Base-by-base conservation (phyloP, 2,888 invertebrate species). In the Erpobdella octoculata region DNA sequence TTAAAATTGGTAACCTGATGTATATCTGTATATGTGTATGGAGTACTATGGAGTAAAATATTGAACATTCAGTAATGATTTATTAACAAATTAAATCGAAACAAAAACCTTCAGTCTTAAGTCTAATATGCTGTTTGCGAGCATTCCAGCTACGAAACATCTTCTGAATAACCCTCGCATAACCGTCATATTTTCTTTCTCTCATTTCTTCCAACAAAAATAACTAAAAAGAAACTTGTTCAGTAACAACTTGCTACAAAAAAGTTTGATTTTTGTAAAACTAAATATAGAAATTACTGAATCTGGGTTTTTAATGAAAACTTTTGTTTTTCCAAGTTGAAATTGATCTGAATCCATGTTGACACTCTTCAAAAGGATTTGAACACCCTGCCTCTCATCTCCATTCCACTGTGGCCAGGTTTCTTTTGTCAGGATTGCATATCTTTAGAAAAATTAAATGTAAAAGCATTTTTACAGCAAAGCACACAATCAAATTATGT, bases 161-260 rank as follows among this genome's bases (percentile, higher is more conserved):
- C 80, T 88, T 87, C 80, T 89, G 89, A 71, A 89, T 87, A 15
- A 87, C 82, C 74, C 88, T 81, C 0, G 89, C 89, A 79, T 86
- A 88, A 62, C 84, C 83, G 79, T 89, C 88, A 82, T 86, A 89
- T 79, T 88, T 87, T 74, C 88, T 82, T 77, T 89, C 89, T 62
- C 89, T 81, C 76, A 86, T 84, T 79, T 89, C 89, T 79, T 89
- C 89, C 77, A 89, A 79, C 80, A 88, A 84, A 79, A 89, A 89
- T 66, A 89, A 81, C 88, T 88, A 79, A 18, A 31, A 62, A 62
- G 33, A 35, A 8, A 62, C 31, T 12, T 33, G 33, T 62, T 28
- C 31, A 1, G 8, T 62, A 33, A n/a, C 9, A 9, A 21, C 59
- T 21, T n/a, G n/a, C n/a, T n/a, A n/a, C n/a, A n/a, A n/a, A n/a